Evolutionary conservation across 2,797 vertebrate genomes (phyloP).

Genomic region (Eulemur mongoz): DNA sequence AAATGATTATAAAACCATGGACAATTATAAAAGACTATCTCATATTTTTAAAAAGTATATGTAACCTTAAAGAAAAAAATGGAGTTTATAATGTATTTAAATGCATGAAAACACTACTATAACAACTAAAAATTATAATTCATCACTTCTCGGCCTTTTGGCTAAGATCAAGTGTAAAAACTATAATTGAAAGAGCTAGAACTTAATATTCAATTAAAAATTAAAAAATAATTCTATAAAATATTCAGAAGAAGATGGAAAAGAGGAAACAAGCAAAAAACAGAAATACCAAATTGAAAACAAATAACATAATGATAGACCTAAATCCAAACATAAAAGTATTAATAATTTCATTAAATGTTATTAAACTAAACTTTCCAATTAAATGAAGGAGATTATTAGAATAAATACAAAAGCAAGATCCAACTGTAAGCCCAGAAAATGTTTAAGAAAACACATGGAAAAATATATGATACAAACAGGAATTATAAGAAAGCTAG

Average conservation of each 20-base stretch:
- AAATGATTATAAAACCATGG: not conserved
- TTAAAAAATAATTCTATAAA: slow-evolving; percentile 1
- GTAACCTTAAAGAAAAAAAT: not conserved
- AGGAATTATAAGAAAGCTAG: not conserved
- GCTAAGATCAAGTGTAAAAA: too few species aligned
- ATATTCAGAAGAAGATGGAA: not conserved
- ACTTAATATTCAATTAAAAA: not conserved
- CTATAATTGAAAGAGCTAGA: not conserved
- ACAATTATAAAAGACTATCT: not conserved
- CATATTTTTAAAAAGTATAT: not conserved
- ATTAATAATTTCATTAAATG: not conserved
- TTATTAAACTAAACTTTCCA: not conserved
- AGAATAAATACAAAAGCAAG: not conserved
- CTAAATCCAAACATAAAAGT: not conserved
- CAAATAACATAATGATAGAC: not conserved
- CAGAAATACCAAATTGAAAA: not conserved
- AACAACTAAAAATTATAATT: not conserved
- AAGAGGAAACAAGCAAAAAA: not conserved
- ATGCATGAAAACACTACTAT: not conserved
- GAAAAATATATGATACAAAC: not conserved
- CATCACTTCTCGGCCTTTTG: too few species aligned
- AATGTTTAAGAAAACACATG: not conserved
- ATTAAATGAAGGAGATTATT: not conserved
- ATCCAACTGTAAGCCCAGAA: not conserved
- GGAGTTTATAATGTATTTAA: not conserved